Evolutionary conservation across 2,888 invertebrate genomes (phyloP), one percentile per base, ranked within the genome.

Genomic region (Ormyrus thymus): DNA sequence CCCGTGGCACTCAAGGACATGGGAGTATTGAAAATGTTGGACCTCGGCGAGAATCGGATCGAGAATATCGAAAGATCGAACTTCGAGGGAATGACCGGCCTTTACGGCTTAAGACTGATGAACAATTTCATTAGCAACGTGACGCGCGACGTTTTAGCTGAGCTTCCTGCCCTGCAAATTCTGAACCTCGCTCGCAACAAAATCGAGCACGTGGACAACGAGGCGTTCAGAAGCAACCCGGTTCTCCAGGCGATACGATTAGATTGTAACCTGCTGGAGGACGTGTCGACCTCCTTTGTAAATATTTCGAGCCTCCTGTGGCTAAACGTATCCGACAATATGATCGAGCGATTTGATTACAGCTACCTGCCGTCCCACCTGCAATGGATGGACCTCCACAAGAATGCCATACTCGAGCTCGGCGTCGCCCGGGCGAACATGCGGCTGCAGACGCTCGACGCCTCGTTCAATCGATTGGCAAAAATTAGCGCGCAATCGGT

Each of bases 271-370:
- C 93, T 93, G 83, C 91, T 98, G 79, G 94, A 93, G 76, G 95
- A 96, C 89, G 94, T 97, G 83, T 95, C 95, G 87, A 95, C 95
- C 58, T 92, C 97, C 82, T 97, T 97, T 89, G 93, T 94, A 84
- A 95, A 96, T 89, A 94, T 97, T 88, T 94, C 95, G 10, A 95
- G 95, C 85, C 91, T 97, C 84, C 92, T 96, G 86, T 97, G 96
- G 96, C 91, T 97, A 73, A 97, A 97, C 91, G 95, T 97, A 86
- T 97, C 97, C 83, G 97, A 97, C 91, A 97, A 97, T 92, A 94
- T 94, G 89, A 92, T 97, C 87, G 94, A 95, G 88, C 94, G 95
- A 93, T 97, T 97, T 91, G 97, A 97, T 91, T 97, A 96, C 90
- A 93, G 95, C 46, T 93, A 96, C 84, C 94, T 97, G 82, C 97